These are phyloP conservation scores for Galerucella calmariensis DNA, from an alignment of 2,888 invertebrate species.

Conservation along the genomic window DNA sequence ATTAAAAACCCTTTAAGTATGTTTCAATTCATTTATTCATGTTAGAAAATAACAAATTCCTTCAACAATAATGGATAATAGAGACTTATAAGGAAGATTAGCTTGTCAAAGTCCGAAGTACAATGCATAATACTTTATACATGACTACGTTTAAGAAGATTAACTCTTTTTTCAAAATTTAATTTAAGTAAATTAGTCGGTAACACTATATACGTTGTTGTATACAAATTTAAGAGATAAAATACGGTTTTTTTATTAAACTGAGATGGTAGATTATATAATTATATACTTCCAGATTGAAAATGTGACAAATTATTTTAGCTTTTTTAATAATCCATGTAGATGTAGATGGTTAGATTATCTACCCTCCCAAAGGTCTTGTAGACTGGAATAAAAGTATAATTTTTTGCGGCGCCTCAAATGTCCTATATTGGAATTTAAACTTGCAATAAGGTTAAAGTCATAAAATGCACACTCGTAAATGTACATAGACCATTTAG, in stretches of 20 bases:
- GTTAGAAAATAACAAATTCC: slow-evolving; percentile 22
- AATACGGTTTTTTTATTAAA: background rate
- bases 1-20: background rate
- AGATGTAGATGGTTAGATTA: no score
- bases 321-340: no score
- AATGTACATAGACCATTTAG: slow-evolving; percentile 46
- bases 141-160: slow-evolving; percentile 37
- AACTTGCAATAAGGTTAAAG: slow-evolving; percentile 33
- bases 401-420: slow-evolving; percentile 19
- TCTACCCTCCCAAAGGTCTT: no score
- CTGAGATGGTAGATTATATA: background rate
- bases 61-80: slow-evolving; percentile 38
- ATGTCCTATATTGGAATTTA: slow-evolving; percentile 25
- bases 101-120: slow-evolving; percentile 41
- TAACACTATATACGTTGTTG: slow-evolving; percentile 5
- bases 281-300: no score
- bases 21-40: slow-evolving; percentile 20
- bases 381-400: background rate
- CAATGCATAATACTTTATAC: slow-evolving; percentile 41
- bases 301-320: no score
- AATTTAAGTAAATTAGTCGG: slow-evolving; percentile 17
- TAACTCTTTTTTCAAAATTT: slow-evolving; percentile 32
- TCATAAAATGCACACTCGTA: slow-evolving; percentile 42
- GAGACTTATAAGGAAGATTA: slow-evolving; percentile 42
- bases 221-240: background rate